Conservation (phyloP, 2,113 vertebrate species). For the Entomyzon cyanotis region DNA sequence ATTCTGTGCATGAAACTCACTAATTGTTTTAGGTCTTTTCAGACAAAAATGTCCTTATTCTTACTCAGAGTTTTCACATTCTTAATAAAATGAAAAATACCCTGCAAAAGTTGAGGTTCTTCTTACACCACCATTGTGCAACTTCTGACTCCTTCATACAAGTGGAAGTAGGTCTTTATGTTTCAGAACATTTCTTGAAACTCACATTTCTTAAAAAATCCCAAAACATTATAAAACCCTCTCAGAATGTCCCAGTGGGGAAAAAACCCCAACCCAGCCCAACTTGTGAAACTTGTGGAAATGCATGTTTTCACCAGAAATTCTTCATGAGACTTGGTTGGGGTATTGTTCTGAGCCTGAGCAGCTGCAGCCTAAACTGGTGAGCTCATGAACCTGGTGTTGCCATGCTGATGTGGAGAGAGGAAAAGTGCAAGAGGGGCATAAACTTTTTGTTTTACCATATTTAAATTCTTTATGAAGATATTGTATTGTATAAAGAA, state of each 20-base stretch:
- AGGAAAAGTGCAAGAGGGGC: background rate
- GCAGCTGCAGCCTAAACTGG: background rate
- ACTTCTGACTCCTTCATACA: background rate
- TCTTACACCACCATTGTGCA: background rate
- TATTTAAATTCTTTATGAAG: background rate
- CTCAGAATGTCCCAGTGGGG: background rate
- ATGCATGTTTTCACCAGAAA: background rate
- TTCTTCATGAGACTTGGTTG: background rate
- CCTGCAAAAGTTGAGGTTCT: background rate
- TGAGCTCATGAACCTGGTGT: background rate
- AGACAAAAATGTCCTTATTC: background rate
- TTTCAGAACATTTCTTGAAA: background rate
- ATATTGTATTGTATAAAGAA: background rate
- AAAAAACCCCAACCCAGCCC: accelerated
- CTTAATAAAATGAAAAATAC: background rate
- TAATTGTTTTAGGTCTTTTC: background rate
- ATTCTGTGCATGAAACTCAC: background rate
- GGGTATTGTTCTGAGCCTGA: background rate
- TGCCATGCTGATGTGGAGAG: background rate
- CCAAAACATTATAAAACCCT: background rate
- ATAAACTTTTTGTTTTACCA: background rate
- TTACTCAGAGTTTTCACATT: background rate
- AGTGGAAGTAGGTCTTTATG: background rate
- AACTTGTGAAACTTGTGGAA: background rate
- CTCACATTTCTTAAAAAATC: background rate